Evolutionary conservation across 2,888 invertebrate genomes (phyloP).

Genomic region (Kryphioiulus occultus): DNA sequence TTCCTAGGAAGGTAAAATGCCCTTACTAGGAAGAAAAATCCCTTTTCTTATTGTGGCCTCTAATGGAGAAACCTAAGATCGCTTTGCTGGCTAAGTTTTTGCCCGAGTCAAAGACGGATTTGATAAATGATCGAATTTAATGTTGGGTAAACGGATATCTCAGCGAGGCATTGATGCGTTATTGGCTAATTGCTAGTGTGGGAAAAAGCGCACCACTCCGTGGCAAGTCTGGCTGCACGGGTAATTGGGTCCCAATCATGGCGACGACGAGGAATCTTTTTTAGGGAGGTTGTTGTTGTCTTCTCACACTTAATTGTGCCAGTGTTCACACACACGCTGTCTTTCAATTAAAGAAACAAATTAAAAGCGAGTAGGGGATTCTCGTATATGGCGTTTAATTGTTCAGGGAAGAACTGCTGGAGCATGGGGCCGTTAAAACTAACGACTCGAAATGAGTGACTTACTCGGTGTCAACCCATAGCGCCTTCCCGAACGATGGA

Average conservation of each 20-base stretch:
- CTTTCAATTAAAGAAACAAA: conserved; percentile 41
- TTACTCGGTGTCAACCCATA: neutral
- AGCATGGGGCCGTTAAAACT: conserved; percentile 43
- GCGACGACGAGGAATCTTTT: neutral
- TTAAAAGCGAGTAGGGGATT: conserved; percentile 24
- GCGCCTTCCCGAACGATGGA: neutral
- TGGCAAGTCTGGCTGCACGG: neutral
- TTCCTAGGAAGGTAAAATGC: too few relatives aligned
- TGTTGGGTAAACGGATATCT: conserved; percentile 23
- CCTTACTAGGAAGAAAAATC: too few relatives aligned
- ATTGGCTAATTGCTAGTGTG: conserved; percentile 16
- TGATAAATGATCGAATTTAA: conserved; percentile 23
- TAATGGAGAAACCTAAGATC: neutral
- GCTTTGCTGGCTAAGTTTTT: neutral
- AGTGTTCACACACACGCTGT: neutral
- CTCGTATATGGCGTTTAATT: conserved; percentile 17
- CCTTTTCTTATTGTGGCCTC: too few relatives aligned
- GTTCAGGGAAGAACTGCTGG: conserved; percentile 17
- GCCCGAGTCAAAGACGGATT: neutral
- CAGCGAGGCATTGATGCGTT: neutral
- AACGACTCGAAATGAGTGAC: conserved; percentile 43
- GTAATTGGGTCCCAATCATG: conserved; percentile 8
- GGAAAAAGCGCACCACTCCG: neutral
- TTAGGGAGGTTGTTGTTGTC: neutral
- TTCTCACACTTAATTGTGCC: conserved; percentile 9